Evolutionary conservation across 2,888 invertebrate genomes (phyloP).

Genomic region (Dicranocentrus wangi): DNA sequence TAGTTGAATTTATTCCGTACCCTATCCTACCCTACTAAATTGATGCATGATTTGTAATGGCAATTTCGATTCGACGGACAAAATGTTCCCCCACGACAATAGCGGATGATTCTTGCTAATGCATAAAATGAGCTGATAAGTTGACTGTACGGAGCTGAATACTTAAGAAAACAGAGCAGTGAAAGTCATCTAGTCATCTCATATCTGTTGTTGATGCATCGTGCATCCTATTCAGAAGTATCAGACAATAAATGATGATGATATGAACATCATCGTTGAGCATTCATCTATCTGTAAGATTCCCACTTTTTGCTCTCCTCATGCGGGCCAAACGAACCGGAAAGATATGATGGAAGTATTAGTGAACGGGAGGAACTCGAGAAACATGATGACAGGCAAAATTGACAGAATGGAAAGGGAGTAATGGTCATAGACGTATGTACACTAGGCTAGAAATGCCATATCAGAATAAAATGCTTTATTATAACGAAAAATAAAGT

Average conservation of each 20-base stretch:
- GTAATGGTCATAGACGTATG: conserved; percentile 48
- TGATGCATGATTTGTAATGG: too few species aligned
- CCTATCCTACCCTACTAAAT: too few species aligned
- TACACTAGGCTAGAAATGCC: neutral
- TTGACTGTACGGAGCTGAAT: conserved; percentile 20
- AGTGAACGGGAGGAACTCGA: conserved; percentile 64
- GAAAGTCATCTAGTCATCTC: conserved; percentile 16
- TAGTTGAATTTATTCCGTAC: too few species aligned
- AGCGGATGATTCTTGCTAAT: conserved; percentile 15
- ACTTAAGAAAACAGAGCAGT: conserved; percentile 35
- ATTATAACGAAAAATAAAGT: conserved; percentile 26
- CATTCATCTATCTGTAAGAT: conserved; percentile 10
- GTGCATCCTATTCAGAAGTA: conserved; percentile 38
- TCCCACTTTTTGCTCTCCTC: conserved; percentile 58
- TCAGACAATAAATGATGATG: conserved; percentile 54
- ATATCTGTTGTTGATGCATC: conserved; percentile 29
- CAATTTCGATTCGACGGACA: neutral
- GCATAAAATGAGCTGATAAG: conserved; percentile 28
- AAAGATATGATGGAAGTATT: conserved; percentile 67
- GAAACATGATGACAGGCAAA: conserved; percentile 66
- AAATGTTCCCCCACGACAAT: conserved; percentile 14
- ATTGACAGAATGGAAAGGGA: conserved; percentile 58
- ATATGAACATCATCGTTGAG: conserved; percentile 28
- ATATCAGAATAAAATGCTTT: conserved; percentile 13
- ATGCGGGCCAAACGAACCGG: conserved; percentile 64